phyloP scores from a whole-genome alignment of 2,797 vertebrate genomes.

The Coregonus ussuriensis region DNA sequence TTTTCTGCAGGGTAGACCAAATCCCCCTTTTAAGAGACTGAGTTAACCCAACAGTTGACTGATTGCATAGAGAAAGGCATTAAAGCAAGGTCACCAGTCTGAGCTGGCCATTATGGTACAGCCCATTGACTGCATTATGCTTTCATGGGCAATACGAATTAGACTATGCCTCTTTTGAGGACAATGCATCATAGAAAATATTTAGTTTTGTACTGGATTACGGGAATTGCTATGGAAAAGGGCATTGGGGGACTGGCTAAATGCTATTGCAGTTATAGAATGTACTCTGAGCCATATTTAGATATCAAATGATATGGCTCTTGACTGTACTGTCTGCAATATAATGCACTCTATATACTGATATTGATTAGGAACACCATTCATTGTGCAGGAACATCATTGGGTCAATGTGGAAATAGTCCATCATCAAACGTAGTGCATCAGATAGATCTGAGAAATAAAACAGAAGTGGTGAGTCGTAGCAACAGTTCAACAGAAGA shows the following conservation, averaged over 20 bases:
- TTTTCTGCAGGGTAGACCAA: conserved; percentile 45
- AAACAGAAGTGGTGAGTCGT: not conserved
- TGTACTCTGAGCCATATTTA: too few species aligned
- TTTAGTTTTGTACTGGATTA: too few species aligned
- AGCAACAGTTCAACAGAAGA: not conserved
- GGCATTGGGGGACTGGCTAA: too few species aligned
- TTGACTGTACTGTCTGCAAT: too few species aligned
- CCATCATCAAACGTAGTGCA: too few species aligned
- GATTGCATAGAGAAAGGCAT: conserved; percentile 15
- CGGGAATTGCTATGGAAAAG: too few species aligned
- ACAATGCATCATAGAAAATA: not conserved
- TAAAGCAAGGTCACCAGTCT: conserved; percentile 34
- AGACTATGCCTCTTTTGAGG: not conserved
- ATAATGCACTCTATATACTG: not conserved
- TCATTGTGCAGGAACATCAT: not conserved
- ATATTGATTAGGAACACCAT: too few species aligned
- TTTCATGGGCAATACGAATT: not conserved
- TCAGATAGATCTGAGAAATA: not conserved
- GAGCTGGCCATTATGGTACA: conserved; percentile 12
- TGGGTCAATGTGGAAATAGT: not conserved
- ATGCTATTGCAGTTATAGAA: too few species aligned
- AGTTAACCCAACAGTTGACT: conserved; percentile 33
- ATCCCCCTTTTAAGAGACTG: conserved; percentile 26
- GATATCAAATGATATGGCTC: too few species aligned
- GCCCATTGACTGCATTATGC: not conserved